Conservation (phyloP, 2,888 invertebrate genomes). For the Agrochola lychnidis region DNA sequence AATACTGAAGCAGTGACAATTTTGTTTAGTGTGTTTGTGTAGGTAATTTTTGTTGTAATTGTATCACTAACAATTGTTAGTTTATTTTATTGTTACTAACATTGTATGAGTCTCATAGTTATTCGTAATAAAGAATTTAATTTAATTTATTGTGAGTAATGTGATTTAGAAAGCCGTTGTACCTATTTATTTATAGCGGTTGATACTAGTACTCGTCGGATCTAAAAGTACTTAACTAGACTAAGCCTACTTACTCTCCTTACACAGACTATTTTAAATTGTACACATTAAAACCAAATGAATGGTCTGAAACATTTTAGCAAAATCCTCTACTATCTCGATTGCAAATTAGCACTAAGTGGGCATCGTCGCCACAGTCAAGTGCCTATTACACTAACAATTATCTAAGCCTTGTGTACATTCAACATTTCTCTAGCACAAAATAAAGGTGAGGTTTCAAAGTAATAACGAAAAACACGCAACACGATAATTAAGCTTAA, state of each 20-base stretch:
- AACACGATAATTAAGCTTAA: slow-evolving; percentile 62
- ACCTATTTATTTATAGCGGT: background rate
- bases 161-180: background rate
- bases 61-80: too few relatives aligned
- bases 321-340: background rate
- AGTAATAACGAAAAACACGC: slow-evolving; percentile 59
- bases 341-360: slow-evolving; percentile 21
- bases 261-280: background rate
- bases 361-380: slow-evolving; percentile 8
- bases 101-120: too few relatives aligned
- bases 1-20: too few relatives aligned
- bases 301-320: background rate
- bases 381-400: slow-evolving; percentile 25
- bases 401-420: slow-evolving; percentile 35
- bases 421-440: slow-evolving; percentile 30
- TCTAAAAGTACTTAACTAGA: background rate
- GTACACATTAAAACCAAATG: background rate
- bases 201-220: too few relatives aligned
- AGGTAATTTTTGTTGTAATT: too few relatives aligned
- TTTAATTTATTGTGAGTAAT: background rate
- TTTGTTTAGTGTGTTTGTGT: too few relatives aligned
- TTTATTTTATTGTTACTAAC: too few relatives aligned
- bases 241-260: background rate
- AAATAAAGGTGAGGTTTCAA: slow-evolving; percentile 42
- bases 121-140: too few relatives aligned